These are phyloP conservation scores for Phalacrocorax pelagicus DNA, from an alignment of 2,113 vertebrate species.

Conservation along the genomic window DNA sequence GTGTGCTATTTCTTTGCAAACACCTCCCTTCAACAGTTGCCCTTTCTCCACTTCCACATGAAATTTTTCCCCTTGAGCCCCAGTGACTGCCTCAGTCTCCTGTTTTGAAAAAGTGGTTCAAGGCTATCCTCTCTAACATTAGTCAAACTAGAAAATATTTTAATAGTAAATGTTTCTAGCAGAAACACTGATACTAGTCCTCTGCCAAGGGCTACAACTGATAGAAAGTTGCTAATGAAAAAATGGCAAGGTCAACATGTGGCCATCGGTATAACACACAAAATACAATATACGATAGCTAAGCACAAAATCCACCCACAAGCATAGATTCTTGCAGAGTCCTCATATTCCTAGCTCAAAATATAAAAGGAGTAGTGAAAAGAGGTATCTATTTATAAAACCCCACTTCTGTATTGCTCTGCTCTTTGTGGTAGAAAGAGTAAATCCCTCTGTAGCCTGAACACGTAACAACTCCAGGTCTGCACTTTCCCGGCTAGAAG, in stretches of 20 bases:
- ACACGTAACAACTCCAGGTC: neutral
- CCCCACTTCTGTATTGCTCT: neutral
- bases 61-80: neutral
- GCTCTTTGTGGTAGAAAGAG: neutral
- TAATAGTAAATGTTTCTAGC: neutral
- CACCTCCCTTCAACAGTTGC: neutral
- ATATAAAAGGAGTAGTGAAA: neutral
- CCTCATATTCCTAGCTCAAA: neutral
- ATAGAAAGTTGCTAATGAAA: neutral
- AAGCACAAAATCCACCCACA: neutral
- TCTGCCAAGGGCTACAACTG: neutral
- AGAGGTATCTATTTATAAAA: neutral
- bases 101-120: neutral
- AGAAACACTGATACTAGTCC: neutral
- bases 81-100: neutral
- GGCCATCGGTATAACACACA: neutral
- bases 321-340: neutral
- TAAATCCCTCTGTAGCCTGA: neutral
- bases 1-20: neutral
- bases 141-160: neutral
- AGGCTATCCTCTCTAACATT: neutral
- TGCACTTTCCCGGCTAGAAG: accelerated
- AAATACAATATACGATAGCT: neutral
- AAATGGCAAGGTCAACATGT: neutral
- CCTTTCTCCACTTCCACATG: neutral